Evolutionary conservation across 2,797 vertebrate genomes (phyloP).

Genomic region (Coregonus sp.): DNA sequence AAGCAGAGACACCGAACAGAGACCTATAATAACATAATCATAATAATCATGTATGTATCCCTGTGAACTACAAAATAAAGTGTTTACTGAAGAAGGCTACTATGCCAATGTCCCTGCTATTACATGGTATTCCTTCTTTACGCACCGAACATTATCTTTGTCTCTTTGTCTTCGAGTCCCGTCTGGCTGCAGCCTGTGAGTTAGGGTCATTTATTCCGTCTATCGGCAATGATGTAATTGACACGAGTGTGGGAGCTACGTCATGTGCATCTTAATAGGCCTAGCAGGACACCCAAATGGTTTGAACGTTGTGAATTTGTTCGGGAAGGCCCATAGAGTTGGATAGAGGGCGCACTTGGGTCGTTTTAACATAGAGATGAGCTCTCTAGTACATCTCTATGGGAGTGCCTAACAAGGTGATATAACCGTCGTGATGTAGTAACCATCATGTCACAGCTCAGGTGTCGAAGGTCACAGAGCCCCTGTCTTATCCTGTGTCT

Average conservation of each 20-base stretch:
- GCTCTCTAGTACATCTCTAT: neutral
- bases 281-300: neutral
- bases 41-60: conserved; percentile 51
- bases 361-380: neutral
- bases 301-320: conserved; percentile 2
- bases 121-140: too few relatives aligned
- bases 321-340: neutral
- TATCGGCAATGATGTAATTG: neutral
- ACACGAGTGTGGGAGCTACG: neutral
- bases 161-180: neutral
- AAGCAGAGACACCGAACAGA: conserved; percentile 48
- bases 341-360: neutral
- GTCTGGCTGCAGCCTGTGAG: neutral
- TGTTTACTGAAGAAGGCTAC: neutral
- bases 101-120: neutral
- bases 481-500: neutral
- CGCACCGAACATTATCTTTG: too few relatives aligned
- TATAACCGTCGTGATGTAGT: neutral
- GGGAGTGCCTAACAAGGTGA: neutral
- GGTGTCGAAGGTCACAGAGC: neutral
- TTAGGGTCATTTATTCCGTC: neutral
- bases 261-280: neutral
- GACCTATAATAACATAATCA: conserved; percentile 29
- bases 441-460: neutral
- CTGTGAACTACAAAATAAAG: conserved; percentile 43